Evolutionary conservation across 2,888 invertebrate species (phyloP).

Genomic region (Cerceris ruficornis): DNA sequence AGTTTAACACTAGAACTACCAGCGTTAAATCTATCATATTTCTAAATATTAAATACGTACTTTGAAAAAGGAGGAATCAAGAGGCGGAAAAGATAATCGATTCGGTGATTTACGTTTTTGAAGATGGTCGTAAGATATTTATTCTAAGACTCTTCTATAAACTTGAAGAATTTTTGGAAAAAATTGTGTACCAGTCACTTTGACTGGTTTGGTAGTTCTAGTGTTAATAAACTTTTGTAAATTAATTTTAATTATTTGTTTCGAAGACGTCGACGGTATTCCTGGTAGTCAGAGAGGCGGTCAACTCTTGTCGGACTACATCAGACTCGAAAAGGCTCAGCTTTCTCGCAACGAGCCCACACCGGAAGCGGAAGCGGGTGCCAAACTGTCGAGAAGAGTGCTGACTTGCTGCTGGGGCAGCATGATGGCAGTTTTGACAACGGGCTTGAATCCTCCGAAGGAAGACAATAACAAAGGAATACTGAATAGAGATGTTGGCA

Average conservation of each 20-base stretch:
- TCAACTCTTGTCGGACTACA: conserved; percentile 94
- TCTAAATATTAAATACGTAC: too few relatives aligned
- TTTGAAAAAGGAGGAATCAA: too few relatives aligned
- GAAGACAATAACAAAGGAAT: conserved; percentile 78
- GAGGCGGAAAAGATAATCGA: too few relatives aligned
- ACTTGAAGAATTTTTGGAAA: too few relatives aligned
- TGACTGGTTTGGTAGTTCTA: too few relatives aligned
- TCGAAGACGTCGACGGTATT: conserved; percentile 91
- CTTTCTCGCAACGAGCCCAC: conserved; percentile 87
- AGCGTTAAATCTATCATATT: too few relatives aligned
- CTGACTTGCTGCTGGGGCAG: conserved; percentile 96
- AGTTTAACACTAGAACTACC: background rate
- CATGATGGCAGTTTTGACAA: conserved; percentile 93
- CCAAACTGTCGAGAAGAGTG: conserved; percentile 89
- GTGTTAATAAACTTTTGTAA: too few relatives aligned
- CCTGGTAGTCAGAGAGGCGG: conserved; percentile 86
- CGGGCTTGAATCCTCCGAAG: conserved; percentile 82
- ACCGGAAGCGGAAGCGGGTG: conserved; percentile 90
- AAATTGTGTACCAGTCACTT: too few relatives aligned
- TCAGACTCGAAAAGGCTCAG: conserved; percentile 90
- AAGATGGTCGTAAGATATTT: too few relatives aligned
- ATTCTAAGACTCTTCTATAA: too few relatives aligned
- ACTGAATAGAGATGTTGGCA: conserved; percentile 73
- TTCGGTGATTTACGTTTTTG: too few relatives aligned
- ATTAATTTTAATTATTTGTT: background rate